These are phyloP conservation scores for Drosophila gunungcola DNA, from an alignment of 1,140 invertebrate genomes.

Conservation along the genomic window DNA sequence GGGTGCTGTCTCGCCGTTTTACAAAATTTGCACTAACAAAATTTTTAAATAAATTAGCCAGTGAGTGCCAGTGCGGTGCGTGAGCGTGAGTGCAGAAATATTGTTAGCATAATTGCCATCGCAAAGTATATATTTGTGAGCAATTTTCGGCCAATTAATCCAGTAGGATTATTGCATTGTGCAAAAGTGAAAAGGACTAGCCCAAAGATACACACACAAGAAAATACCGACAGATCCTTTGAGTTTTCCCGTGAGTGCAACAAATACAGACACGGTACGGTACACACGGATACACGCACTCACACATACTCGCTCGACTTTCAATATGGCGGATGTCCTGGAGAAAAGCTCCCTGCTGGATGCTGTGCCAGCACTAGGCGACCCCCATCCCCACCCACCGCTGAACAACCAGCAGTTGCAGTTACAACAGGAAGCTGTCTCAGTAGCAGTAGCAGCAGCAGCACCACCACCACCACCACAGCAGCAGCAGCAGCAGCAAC, in stretches of 20 bases:
- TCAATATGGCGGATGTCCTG: slow-evolving; percentile 84
- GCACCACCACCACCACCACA: slow-evolving; percentile 22
- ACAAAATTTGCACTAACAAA: slow-evolving; percentile 33
- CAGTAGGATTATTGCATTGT: slow-evolving; percentile 24
- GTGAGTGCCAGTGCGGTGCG: slow-evolving; percentile 50
- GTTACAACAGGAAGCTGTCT: slow-evolving; percentile 56
- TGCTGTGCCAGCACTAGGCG: slow-evolving; percentile 61
- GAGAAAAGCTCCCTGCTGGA: slow-evolving; percentile 83
- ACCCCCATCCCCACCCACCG: slow-evolving; percentile 39
- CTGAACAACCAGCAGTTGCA: slow-evolving; percentile 41
- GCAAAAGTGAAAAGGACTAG: slow-evolving; percentile 39
- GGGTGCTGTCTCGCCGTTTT: slow-evolving; percentile 42
- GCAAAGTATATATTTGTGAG: slow-evolving; percentile 3
- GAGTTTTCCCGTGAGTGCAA: slow-evolving; percentile 62
- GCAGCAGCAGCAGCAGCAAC: slow-evolving; percentile 27
- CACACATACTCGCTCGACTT: slow-evolving; percentile 54
- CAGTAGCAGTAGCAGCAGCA: slow-evolving; percentile 20
- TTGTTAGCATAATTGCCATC: slow-evolving; percentile 2
- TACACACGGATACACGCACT: slow-evolving; percentile 24
- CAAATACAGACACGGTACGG: slow-evolving; percentile 4
- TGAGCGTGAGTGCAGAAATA: slow-evolving; percentile 9
- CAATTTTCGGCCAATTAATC: slow-evolving; percentile 5
- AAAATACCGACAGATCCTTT: slow-evolving; percentile 48
- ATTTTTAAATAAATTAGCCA: slow-evolving; percentile 37
- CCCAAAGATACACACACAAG: slow-evolving; percentile 48